Percentiles rank a stretch among this genome's conserved stretches.
These are phyloP conservation scores for Pyrocephalus nanus DNA, from an alignment of 2,797 vertebrate genomes.

Conservation along the genomic window DNA sequence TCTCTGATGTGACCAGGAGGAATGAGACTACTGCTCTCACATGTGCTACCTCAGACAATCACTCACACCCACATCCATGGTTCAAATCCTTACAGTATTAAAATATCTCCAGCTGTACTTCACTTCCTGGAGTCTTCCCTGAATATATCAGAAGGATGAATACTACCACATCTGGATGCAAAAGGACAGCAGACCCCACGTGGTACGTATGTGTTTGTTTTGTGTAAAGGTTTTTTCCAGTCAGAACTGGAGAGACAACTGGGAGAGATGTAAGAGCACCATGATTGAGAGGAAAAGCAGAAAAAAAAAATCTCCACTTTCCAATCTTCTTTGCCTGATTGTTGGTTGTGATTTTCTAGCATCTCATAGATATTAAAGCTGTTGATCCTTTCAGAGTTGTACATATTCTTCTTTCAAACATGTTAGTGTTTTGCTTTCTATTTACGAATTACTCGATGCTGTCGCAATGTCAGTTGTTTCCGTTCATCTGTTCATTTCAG, in stretches of 20 bases:
- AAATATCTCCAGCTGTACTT: constrained; percentile 22
- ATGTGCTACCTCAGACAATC: neutral
- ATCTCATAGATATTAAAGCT: constrained; percentile 68
- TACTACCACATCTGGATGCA: neutral
- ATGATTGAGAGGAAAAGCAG: constrained; percentile 7
- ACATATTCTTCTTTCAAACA: constrained; percentile 55
- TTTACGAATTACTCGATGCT: constrained; percentile 20
- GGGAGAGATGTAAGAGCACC: constrained; percentile 16
- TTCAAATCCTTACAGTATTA: neutral
- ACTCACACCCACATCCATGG: neutral
- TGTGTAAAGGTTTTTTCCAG: neutral
- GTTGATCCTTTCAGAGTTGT: constrained; percentile 73
- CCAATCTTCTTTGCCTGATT: neutral
- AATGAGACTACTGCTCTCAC: neutral
- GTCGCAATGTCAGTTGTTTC: constrained; percentile 62
- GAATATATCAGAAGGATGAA: constrained; percentile 5
- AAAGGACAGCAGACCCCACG: neutral
- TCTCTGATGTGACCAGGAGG: neutral
- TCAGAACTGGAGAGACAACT: neutral
- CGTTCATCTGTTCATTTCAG: constrained; percentile 54
- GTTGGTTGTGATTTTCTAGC: constrained; percentile 45
- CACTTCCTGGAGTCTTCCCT: constrained; percentile 38
- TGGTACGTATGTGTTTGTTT: neutral
- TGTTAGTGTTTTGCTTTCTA: constrained; percentile 58
- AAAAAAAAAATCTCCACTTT: neutral